A percentile compares a stretch with the other conserved stretches of the same genome.
Conservation (phyloP, 92 coral and sea anemone genomes). For the Porites cylindrica region DNA sequence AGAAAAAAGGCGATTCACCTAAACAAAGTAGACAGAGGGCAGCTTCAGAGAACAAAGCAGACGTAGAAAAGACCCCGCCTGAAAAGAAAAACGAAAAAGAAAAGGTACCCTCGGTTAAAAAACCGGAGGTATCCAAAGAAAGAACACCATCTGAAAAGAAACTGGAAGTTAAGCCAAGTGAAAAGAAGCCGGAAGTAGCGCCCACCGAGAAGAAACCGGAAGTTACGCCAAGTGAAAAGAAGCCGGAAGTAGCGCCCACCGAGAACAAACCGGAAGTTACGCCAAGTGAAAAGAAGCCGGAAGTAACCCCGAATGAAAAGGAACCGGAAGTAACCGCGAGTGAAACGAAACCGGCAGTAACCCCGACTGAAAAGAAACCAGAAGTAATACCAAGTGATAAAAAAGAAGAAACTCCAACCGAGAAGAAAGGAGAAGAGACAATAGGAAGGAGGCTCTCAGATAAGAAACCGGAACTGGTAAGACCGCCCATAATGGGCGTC, state of each 20-base stretch:
- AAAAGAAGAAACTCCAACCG: not conserved
- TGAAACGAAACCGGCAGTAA: not conserved
- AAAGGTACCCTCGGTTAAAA: slow-evolving; percentile 9
- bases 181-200: not conserved
- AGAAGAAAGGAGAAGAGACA: not conserved
- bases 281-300: slow-evolving; percentile 15
- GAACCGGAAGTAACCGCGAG: slow-evolving; percentile 1
- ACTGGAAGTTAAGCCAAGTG: not conserved
- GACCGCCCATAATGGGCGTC: slow-evolving; percentile 43
- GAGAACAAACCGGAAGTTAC: slow-evolving; percentile 36
- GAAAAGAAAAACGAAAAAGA: slow-evolving; percentile 24
- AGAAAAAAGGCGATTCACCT: not conserved
- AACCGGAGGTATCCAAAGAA: slow-evolving; percentile 12
- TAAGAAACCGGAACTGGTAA: slow-evolving; percentile 35
- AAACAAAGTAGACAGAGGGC: not conserved
- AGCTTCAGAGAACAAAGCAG: not conserved
- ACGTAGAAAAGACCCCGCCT: not conserved
- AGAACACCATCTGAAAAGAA: slow-evolving; percentile 29
- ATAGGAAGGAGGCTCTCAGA: slow-evolving; percentile 7
- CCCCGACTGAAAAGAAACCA: not conserved
- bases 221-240: slow-evolving; percentile 2
- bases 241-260: not conserved
- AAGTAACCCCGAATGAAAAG: slow-evolving; percentile 8
- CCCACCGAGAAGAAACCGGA: slow-evolving; percentile 39
- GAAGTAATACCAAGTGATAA: not conserved